phyloP scores from a whole-genome alignment of 2,797 vertebrate genomes.

The Vespertilio murinus region DNA sequence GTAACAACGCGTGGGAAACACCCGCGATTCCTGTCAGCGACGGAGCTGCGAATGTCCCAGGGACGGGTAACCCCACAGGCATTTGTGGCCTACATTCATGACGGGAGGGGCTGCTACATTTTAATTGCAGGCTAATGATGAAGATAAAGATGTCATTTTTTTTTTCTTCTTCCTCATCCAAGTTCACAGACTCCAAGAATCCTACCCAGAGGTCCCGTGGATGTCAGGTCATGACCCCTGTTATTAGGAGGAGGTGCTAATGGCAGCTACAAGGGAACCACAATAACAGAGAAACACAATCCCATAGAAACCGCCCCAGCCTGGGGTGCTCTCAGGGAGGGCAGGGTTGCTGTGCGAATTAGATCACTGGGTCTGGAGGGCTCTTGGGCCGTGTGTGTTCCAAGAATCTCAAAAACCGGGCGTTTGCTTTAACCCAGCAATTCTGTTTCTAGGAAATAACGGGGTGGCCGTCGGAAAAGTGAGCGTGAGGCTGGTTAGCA shows the following conservation, averaged over 20 bases:
- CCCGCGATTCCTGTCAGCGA: background rate
- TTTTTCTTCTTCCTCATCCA: background rate
- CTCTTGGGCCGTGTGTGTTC: background rate
- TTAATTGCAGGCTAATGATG: background rate
- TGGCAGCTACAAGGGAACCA: background rate
- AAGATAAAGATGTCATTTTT: background rate
- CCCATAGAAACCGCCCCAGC: background rate
- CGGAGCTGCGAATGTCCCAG: background rate
- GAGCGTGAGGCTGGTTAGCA: constrained; percentile 41
- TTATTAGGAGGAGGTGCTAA: background rate
- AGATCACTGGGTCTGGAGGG: background rate
- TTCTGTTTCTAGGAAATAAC: constrained; percentile 63
- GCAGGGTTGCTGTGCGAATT: background rate
- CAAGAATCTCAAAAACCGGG: constrained; percentile 64
- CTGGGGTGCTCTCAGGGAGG: background rate
- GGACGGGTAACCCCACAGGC: background rate
- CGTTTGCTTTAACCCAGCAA: constrained; percentile 22
- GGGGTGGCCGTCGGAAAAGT: background rate
- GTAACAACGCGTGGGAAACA: background rate
- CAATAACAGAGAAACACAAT: background rate
- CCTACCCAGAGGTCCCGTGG: background rate
- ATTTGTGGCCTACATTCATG: background rate
- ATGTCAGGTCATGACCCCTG: background rate
- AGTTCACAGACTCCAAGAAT: constrained; percentile 3
- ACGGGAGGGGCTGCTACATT: background rate